A percentile compares a stretch with the other conserved stretches of the same genome.
phyloP scores from a whole-genome alignment of 2,113 vertebrate genomes.

The Cavia aperea region DNA sequence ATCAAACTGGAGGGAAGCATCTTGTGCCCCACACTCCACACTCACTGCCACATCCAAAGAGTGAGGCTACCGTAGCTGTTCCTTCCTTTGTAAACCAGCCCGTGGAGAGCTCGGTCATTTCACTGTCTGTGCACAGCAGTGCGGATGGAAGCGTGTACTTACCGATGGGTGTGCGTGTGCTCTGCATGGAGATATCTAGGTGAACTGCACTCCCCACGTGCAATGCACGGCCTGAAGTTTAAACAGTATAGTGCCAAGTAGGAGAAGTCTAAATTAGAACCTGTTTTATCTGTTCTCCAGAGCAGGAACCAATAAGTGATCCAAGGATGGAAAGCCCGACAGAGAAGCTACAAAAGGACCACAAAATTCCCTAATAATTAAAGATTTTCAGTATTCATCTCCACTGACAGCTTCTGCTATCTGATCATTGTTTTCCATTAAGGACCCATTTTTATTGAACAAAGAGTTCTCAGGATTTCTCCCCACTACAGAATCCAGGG shows the following conservation, averaged over 20 bases:
- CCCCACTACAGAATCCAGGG: neutral
- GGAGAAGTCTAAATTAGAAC: neutral
- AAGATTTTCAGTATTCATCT: neutral
- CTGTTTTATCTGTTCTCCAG: neutral
- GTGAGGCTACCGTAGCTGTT: neutral
- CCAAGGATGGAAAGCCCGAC: neutral
- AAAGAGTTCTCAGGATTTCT: neutral
- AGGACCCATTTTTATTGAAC: neutral
- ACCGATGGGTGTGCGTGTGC: neutral
- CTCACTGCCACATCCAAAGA: neutral
- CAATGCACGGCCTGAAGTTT: neutral
- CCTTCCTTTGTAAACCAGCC: neutral
- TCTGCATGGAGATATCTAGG: neutral
- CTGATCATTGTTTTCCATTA: neutral
- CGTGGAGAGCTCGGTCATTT: neutral
- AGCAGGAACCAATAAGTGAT: neutral
- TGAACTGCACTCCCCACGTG: neutral
- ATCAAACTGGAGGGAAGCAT: neutral
- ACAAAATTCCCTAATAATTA: conserved; percentile 27
- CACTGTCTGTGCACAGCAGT: accelerated
- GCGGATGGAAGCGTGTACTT: too few species aligned
- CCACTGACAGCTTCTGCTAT: neutral
- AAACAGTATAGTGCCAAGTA: neutral
- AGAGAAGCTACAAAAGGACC: neutral
- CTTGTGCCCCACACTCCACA: too few species aligned